These are phyloP conservation scores for Apeira syringaria DNA, from an alignment of 2,888 invertebrate genomes.

Conservation along the genomic window DNA sequence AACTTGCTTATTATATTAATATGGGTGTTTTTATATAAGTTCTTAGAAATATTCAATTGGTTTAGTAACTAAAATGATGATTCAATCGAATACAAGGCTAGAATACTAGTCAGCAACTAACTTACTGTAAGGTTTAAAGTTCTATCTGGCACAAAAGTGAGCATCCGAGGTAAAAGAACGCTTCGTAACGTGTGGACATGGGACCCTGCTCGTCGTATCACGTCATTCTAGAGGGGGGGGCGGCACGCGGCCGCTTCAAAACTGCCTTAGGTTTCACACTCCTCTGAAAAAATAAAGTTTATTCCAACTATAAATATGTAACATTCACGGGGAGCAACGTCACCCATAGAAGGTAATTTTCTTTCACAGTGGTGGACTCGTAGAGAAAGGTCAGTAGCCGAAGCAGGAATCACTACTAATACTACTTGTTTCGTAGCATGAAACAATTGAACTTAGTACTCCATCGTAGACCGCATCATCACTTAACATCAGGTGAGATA, in stretches of 20 bases:
- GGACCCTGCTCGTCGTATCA: conserved; percentile 76
- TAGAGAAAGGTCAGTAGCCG: too few species aligned
- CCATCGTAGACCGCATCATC: too few species aligned
- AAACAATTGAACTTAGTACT: too few species aligned
- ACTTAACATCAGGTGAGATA: too few species aligned
- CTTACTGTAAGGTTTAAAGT: conserved; percentile 58
- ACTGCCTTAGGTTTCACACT: conserved; percentile 62
- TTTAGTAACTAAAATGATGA: conserved; percentile 44
- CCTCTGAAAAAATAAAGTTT: conserved; percentile 53
- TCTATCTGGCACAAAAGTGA: conserved; percentile 80
- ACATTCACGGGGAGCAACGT: too few species aligned
- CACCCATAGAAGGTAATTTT: too few species aligned
- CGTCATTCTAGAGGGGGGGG: conserved; percentile 40
- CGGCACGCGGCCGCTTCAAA: conserved; percentile 32
- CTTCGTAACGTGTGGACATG: conserved; percentile 49
- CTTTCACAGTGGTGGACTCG: too few species aligned
- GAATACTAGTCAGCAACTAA: conserved; percentile 61
- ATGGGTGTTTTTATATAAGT: conserved; percentile 43
- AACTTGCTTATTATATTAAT: conserved; percentile 57
- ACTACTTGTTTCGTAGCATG: too few species aligned
- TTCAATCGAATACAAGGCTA: conserved; percentile 48
- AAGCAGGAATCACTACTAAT: too few species aligned
- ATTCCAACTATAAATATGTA: too few species aligned
- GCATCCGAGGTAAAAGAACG: conserved; percentile 67
- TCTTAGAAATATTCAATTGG: conserved; percentile 32